A percentile compares a stretch with the other conserved stretches of the same genome.
Evolutionary conservation across 2,888 invertebrate genomes (phyloP).

Genomic region (Eupithecia tripunctaria): DNA sequence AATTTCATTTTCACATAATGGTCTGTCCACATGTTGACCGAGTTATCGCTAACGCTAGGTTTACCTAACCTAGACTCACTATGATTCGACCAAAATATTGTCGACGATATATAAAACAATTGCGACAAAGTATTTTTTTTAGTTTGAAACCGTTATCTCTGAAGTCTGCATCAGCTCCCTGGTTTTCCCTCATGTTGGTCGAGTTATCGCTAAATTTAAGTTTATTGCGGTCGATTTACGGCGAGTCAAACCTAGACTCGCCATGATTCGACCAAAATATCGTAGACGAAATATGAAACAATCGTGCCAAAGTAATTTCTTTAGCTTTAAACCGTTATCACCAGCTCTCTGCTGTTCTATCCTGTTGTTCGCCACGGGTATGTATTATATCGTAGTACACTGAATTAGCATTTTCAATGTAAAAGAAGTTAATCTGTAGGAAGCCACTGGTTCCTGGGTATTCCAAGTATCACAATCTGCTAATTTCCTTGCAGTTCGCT

Average conservation of each 20-base stretch:
- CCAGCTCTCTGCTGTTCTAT: background rate
- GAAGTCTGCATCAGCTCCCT: too few relatives aligned
- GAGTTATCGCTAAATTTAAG: too few relatives aligned
- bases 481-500: slow-evolving; percentile 61
- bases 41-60: too few relatives aligned
- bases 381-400: background rate
- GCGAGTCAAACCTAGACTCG: background rate
- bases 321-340: background rate
- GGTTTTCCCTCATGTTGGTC: background rate
- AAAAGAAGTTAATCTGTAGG: background rate
- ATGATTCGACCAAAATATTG: background rate
- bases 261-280: background rate
- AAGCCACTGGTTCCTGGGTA: background rate
- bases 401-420: background rate
- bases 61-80: background rate
- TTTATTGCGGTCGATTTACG: too few relatives aligned
- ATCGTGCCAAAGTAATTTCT: background rate
- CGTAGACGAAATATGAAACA: background rate
- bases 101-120: background rate
- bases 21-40: background rate
- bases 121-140: background rate
- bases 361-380: background rate
- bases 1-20: too few relatives aligned
- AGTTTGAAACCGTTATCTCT: background rate
- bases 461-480: slow-evolving; percentile 62